Evolutionary conservation across 2,797 vertebrate genomes (phyloP), one percentile per base, ranked within the genome.

Genomic region (Crocodylus rhombifer): DNA sequence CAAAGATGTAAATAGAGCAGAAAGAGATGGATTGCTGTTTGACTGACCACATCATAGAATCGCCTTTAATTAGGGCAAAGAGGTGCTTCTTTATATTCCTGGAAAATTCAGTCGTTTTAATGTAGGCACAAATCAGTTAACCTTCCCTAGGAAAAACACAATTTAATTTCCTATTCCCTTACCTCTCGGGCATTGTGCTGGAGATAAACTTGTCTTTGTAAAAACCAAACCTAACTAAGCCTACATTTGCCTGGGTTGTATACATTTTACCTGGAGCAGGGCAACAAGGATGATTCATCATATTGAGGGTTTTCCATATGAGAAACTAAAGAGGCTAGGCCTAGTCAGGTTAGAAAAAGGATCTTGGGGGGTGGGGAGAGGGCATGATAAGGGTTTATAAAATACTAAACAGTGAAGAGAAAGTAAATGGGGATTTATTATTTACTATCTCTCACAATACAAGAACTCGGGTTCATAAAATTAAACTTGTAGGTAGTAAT

Each of bases 81-180:
- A 20, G 14, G 2, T 42, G 56, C 18, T 18, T 62, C 60, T 75
- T 42, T 23, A 78, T 0, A 0, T 3, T 71, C 0, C 58, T 69
- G 7, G 42, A 86, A 67, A 80, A 63, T 51, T 9, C 42, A 51
- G 13, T 0, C 28, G 0, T 18, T 42, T 57, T 33, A 63, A 74
- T 82, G 0, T 57, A 18, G 5, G 0, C 74, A 11, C 7, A 81
- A 60, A 42, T 10, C 1, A 1, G 25, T 69, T 9, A 74, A 85
- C 77, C 56, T 4, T 77, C 25, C 77, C 23, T 26, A 4, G 23
- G 0, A 11, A 57, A 20, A 58, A 75, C 10, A 15, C 17, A 4
- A 10, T 10, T 33, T 81, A n/a, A 69, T 69, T 15, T 58, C 28
- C 79, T 55, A 14, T 71, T 74, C 28, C 63, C 63, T 15, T 65